Percentiles rank a stretch among this genome's conserved stretches.
These are phyloP conservation scores for Philotrypesis tridentata DNA, from an alignment of 1,140 invertebrate species.

Conservation along the genomic window DNA sequence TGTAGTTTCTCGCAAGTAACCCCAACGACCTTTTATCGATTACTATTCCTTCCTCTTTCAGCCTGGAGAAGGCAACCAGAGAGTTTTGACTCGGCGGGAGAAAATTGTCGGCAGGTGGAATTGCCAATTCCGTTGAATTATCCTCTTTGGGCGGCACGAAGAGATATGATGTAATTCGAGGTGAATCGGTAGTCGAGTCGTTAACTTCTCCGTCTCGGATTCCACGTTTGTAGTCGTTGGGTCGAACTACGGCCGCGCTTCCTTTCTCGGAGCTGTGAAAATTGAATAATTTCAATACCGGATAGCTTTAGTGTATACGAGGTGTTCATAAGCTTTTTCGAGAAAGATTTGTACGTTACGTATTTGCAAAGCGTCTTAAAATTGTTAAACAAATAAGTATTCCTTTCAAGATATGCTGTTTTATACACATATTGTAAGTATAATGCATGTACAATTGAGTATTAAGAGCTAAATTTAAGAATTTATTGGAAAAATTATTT, in stretches of 20 bases:
- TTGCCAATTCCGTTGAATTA: background rate
- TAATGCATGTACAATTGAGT: too few relatives aligned
- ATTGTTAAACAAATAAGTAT: too few relatives aligned
- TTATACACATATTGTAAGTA: too few relatives aligned
- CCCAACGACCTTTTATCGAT: background rate
- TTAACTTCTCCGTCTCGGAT: background rate
- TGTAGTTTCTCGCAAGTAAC: constrained; percentile 44
- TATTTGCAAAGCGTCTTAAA: too few relatives aligned
- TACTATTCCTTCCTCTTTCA: background rate
- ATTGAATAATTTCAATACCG: background rate
- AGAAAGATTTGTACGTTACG: too few relatives aligned
- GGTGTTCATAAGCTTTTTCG: too few relatives aligned
- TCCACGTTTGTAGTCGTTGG: background rate
- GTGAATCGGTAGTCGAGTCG: background rate
- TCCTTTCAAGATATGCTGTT: too few relatives aligned
- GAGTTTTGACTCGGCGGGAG: constrained; percentile 8
- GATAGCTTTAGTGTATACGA: too few relatives aligned
- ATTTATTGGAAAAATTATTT: too few relatives aligned
- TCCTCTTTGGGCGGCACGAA: constrained; percentile 29
- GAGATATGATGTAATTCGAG: constrained; percentile 26
- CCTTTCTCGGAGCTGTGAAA: constrained; percentile 20
- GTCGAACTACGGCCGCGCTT: background rate
- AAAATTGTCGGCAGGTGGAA: background rate
- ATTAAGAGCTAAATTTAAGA: too few relatives aligned
- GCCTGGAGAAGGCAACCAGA: background rate